Evolutionary conservation across 2,888 invertebrate genomes (phyloP).

Genomic region (Phaedon cochleariae): DNA sequence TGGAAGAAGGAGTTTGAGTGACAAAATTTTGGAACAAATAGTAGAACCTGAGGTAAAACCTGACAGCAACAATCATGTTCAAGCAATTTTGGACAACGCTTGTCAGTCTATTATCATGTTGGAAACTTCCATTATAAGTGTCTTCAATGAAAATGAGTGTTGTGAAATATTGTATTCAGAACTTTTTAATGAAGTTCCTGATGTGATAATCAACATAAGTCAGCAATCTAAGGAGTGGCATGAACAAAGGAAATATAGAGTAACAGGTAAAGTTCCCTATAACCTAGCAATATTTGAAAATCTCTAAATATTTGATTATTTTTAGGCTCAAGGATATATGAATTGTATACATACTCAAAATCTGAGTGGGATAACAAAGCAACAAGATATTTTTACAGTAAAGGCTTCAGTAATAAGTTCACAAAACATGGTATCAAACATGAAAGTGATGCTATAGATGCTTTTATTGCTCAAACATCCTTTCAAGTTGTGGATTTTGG

Average conservation of each 20-base stretch:
- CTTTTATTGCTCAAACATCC: neutral
- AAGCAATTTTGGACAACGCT: constrained; percentile 21
- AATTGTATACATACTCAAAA: constrained; percentile 16
- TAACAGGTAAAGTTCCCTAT: constrained; percentile 11
- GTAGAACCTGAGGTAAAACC: neutral
- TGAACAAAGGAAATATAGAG: constrained; percentile 19
- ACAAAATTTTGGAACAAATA: constrained; percentile 3
- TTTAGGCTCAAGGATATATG: constrained; percentile 15
- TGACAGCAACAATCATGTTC: neutral
- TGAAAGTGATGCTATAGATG: constrained; percentile 13
- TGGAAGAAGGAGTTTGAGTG: constrained; percentile 15
- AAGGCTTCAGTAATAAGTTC: too few species aligned
- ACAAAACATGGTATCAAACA: constrained; percentile 7
- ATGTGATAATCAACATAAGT: neutral
- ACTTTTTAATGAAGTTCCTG: constrained; percentile 10
- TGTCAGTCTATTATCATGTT: constrained; percentile 14
- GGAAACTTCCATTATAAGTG: neutral
- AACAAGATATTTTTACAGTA: too few species aligned
- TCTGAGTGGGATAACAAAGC: too few species aligned
- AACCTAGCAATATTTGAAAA: neutral
- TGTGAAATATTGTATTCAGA: constrained; percentile 8
- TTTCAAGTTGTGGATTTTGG: too few species aligned
- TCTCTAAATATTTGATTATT: constrained; percentile 4
- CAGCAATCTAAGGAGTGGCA: constrained; percentile 18
- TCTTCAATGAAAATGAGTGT: neutral